These are phyloP conservation scores for Sicus ferrugineus DNA, from an alignment of 2,888 invertebrate genomes.

Conservation along the genomic window DNA sequence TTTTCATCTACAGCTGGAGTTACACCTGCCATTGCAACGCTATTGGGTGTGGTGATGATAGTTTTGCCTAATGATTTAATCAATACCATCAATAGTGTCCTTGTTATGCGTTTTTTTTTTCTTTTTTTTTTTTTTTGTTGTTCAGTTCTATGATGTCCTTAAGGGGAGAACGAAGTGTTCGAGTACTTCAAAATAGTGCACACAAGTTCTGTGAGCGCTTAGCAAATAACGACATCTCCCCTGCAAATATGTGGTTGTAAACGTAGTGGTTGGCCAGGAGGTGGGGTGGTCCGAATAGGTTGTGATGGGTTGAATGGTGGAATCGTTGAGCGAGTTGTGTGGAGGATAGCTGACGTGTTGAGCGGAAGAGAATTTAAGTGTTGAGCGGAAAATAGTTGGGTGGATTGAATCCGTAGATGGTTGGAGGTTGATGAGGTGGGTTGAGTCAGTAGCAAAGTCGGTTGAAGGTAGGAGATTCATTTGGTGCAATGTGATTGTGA, in stretches of 20 bases:
- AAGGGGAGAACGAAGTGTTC: not conserved
- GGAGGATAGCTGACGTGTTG: no score
- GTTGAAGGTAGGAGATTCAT: no score
- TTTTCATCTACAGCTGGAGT: not conserved
- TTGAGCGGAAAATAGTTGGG: no score
- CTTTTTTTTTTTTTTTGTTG: not conserved
- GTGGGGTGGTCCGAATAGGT: not conserved
- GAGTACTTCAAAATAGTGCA: not conserved
- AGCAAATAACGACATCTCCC: not conserved
- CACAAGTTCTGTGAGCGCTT: not conserved
- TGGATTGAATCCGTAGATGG: no score
- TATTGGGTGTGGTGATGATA: not conserved
- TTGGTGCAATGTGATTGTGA: no score
- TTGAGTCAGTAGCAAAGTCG: no score
- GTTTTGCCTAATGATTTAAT: slow-evolving; percentile 22
- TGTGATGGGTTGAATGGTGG: not conserved
- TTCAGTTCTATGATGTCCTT: not conserved
- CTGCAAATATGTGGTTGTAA: not conserved
- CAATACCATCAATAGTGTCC: slow-evolving; percentile 6
- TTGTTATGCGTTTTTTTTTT: not conserved
- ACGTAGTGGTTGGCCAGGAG: not conserved
- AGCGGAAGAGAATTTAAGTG: no score
- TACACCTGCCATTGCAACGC: not conserved
- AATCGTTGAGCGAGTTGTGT: not conserved
- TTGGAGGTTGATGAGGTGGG: no score